Evolutionary conservation across 2,797 vertebrate species (phyloP), one percentile per base, ranked within the genome.

Genomic region (Podarcis lilfordi): DNA sequence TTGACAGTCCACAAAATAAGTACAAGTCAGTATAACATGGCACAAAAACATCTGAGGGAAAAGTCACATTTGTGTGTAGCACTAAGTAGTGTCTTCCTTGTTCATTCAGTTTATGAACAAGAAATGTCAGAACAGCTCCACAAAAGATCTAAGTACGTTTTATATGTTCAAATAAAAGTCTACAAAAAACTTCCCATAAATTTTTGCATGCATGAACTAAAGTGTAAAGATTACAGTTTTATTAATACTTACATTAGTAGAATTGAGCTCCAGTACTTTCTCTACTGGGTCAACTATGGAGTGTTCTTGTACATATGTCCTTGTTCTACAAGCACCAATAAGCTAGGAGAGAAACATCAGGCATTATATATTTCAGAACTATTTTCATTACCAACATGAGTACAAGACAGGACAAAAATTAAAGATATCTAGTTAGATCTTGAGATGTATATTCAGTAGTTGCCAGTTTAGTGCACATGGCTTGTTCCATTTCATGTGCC

Each of bases 281-380:
- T 97, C 93, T 92, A 94, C 93, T 0, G 99, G 98, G 93, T 99
- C 98, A 84, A 99, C 98, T 40, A 99, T 92, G 0, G 99, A 99
- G 86, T 99, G 98, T 87, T 99, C 99, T 88, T 99, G 98, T 90
- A 99, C 95, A 0, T 99, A 99, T 0, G 99, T 99, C 94, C 96
- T 98, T 8, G 98, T 98, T 89, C 98, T 97, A 40, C 97, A 88
- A 0, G 96, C 97, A 50, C 99, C 99, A 2, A 99, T 99, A 82
- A 99, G 96, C 99, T 99, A 96, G 68, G 76, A 81, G 88, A 94
- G 82, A 80, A 94, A 92, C 80, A 88, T 25, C 40, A 25, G 71
- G 9, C 84, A 79, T 89, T 80, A 95, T 59, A 68, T 10, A 85
- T 0, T 0, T 80, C 68, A 29, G 55, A 40, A 32, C 8, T 55